Conservation (phyloP, 2,113 vertebrate species). For the Microtus oregoni region DNA sequence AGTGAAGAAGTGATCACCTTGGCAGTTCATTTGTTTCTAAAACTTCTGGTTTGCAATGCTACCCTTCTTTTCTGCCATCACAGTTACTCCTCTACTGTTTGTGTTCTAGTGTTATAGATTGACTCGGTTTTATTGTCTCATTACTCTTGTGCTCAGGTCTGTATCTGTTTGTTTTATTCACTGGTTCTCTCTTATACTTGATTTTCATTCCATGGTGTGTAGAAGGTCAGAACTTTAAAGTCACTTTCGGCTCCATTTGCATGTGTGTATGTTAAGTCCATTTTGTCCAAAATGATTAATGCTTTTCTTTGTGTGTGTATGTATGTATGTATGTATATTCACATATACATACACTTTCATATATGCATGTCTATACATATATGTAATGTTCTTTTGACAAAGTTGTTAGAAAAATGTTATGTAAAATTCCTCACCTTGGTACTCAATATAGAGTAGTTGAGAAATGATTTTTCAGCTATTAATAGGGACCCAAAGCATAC, state of each 20-base stretch:
- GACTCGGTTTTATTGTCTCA: not conserved
- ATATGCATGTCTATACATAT: not conserved
- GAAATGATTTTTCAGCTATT: slow-evolving; percentile 4
- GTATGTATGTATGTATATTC: not conserved
- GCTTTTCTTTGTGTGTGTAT: not conserved
- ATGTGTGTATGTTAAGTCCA: not conserved
- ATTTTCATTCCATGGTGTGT: not conserved
- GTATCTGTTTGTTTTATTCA: not conserved
- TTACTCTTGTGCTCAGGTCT: not conserved
- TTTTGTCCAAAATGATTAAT: not conserved
- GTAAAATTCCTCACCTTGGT: not conserved
- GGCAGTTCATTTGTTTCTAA: not conserved
- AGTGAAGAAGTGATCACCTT: not conserved
- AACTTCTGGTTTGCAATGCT: not conserved
- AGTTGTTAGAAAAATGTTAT: slow-evolving; percentile 30
- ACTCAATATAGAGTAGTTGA: not conserved
- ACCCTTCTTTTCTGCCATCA: not conserved
- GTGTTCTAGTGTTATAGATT: not conserved
- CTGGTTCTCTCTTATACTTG: not conserved
- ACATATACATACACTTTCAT: not conserved
- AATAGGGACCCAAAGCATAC: not conserved
- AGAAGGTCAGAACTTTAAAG: not conserved
- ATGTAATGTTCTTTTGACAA: not conserved
- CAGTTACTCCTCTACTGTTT: not conserved
- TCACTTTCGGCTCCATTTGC: not conserved